These are phyloP conservation scores for Ramphastos sulfuratus DNA, from an alignment of 2,113 vertebrate species.

Conservation along the genomic window DNA sequence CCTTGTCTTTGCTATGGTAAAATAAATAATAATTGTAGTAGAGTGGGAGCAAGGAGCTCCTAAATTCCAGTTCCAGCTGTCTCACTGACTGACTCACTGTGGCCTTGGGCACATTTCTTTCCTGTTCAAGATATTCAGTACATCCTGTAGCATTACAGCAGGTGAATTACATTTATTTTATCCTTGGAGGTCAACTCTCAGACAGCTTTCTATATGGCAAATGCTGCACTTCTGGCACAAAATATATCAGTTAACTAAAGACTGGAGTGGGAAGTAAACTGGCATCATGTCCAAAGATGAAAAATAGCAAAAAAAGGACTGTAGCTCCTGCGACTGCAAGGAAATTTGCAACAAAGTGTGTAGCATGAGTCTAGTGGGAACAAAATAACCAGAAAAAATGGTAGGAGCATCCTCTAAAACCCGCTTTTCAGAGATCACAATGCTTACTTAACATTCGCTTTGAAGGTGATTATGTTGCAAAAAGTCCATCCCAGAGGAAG, in stretches of 20 bases:
- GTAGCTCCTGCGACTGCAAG: not conserved
- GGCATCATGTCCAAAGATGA: not conserved
- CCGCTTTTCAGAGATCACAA: not conserved
- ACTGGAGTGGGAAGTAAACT: not conserved
- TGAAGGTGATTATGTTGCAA: constrained; percentile 21
- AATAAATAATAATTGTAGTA: constrained; percentile 46
- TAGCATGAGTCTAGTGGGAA: not conserved
- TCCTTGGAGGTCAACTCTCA: not conserved
- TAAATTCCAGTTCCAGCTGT: constrained; percentile 15
- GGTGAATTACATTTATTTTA: constrained; percentile 39
- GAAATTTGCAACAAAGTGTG: not conserved
- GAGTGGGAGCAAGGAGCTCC: not conserved
- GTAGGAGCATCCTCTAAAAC: not conserved
- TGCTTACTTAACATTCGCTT: constrained; percentile 19
- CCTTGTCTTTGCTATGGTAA: not conserved
- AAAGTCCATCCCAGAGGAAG: constrained; percentile 41
- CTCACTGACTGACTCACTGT: constrained; percentile 16
- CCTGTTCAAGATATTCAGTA: constrained; percentile 25
- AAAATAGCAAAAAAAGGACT: not conserved
- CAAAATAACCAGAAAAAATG: not conserved
- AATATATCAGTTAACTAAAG: not conserved
- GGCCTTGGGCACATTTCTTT: constrained; percentile 40
- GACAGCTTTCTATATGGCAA: not conserved
- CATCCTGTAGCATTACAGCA: constrained; percentile 27
- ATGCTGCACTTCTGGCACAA: not conserved